phyloP scores from a whole-genome alignment of 1,140 invertebrate species.

The Saccostrea glomerata region DNA sequence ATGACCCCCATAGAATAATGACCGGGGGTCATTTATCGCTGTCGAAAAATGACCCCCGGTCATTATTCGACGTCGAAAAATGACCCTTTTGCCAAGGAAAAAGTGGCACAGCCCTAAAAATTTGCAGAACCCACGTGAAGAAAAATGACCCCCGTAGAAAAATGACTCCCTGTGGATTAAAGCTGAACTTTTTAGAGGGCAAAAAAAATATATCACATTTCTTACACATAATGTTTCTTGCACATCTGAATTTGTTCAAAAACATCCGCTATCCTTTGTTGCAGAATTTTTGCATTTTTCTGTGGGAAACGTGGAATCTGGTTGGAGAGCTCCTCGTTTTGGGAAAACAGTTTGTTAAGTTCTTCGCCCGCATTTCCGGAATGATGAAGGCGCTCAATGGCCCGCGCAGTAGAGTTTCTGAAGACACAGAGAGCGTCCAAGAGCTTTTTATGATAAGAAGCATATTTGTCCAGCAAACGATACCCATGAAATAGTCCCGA shows the following conservation, averaged over 20 bases:
- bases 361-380: constrained; percentile 56
- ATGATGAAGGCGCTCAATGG: constrained; percentile 54
- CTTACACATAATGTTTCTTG: constrained; percentile 49
- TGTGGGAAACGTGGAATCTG: constrained; percentile 57
- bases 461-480: constrained; percentile 90
- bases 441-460: constrained; percentile 88
- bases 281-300: constrained; percentile 61
- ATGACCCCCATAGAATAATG: too few relatives aligned
- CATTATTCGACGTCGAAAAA: too few relatives aligned
- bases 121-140: too few relatives aligned
- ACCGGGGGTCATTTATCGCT: too few relatives aligned
- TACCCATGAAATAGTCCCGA: constrained; percentile 93
- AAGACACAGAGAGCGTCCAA: constrained; percentile 86
- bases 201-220: too few relatives aligned
- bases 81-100: too few relatives aligned
- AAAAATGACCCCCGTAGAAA: too few relatives aligned
- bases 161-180: too few relatives aligned
- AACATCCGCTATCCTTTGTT: constrained; percentile 58
- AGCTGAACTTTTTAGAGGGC: too few relatives aligned
- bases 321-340: constrained; percentile 53
- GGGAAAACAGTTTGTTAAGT: constrained; percentile 52
- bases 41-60: too few relatives aligned
- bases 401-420: constrained; percentile 53
- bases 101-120: too few relatives aligned
- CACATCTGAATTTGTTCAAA: constrained; percentile 64